These are phyloP conservation scores for Cryptus viduatorius DNA, from an alignment of 2,888 invertebrate species.

Conservation along the genomic window DNA sequence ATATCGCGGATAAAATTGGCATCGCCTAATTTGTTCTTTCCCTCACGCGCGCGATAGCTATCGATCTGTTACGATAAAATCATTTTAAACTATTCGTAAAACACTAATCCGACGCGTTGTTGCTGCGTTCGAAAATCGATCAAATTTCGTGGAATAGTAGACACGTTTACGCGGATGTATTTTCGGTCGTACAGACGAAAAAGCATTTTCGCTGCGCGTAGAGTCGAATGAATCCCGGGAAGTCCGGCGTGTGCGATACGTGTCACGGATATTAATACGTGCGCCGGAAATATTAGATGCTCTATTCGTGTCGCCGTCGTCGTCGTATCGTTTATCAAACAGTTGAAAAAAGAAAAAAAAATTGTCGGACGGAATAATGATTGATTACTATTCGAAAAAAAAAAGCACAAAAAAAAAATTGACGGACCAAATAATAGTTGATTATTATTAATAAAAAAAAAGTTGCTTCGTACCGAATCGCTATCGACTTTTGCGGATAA, in stretches of 20 bases:
- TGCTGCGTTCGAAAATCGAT: neutral
- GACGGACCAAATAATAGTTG: too few species aligned
- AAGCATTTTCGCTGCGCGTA: neutral
- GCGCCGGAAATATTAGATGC: constrained; percentile 53
- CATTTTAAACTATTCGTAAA: neutral
- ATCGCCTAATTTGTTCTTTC: neutral
- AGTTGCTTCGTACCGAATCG: too few species aligned
- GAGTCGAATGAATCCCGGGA: constrained; percentile 25
- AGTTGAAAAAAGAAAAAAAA: neutral
- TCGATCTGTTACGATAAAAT: neutral
- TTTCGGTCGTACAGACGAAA: constrained; percentile 9
- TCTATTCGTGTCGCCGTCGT: constrained; percentile 55
- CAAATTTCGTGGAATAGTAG: neutral
- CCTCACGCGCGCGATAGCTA: neutral
- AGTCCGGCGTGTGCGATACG: constrained; percentile 22
- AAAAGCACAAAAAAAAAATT: neutral
- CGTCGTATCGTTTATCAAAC: neutral
- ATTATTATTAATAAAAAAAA: too few species aligned
- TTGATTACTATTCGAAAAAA: too few species aligned
- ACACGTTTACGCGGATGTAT: constrained; percentile 4
- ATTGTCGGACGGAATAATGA: too few species aligned
- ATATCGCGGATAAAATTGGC: neutral
- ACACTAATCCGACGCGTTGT: neutral
- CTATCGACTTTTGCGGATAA: too few species aligned
- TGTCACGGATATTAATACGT: constrained; percentile 65